Conservation (phyloP, 2,113 vertebrate genomes). For the Anolis sagrei region DNA sequence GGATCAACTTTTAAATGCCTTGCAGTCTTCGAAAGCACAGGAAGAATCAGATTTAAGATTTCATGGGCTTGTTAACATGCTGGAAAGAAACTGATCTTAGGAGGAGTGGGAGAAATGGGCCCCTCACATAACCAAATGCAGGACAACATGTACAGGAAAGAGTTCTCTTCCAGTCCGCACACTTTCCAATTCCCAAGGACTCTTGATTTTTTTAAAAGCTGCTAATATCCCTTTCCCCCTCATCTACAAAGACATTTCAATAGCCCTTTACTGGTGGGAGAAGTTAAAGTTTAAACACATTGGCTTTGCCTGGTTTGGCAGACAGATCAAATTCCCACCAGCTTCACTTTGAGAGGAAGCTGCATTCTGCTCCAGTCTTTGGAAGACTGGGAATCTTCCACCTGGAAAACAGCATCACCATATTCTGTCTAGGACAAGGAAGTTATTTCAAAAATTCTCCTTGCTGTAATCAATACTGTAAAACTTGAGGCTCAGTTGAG, state of each 20-base stretch:
- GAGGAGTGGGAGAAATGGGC: neutral
- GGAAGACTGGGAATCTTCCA: neutral
- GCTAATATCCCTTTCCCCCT: neutral
- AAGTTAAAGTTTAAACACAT: constrained; percentile 13
- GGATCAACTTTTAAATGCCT: constrained; percentile 30
- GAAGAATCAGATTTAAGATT: constrained; percentile 29
- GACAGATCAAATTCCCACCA: constrained; percentile 14
- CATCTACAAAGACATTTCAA: neutral
- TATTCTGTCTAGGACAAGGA: rapidly evolving
- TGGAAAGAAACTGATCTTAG: neutral
- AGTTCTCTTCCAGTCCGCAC: neutral
- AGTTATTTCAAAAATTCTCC: neutral
- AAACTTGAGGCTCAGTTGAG: neutral
- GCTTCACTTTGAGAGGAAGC: neutral
- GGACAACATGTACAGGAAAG: neutral
- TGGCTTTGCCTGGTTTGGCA: neutral
- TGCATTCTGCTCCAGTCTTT: no score
- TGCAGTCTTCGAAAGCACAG: constrained; percentile 33
- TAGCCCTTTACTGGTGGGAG: neutral
- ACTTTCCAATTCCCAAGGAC: neutral
- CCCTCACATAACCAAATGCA: neutral
- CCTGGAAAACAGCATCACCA: rapidly evolving
- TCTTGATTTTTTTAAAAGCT: neutral
- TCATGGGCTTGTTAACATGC: constrained; percentile 32
- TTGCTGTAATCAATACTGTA: neutral